These are phyloP conservation scores for Corythornis vintsioides DNA, from an alignment of 2,113 vertebrate genomes.

Conservation along the genomic window DNA sequence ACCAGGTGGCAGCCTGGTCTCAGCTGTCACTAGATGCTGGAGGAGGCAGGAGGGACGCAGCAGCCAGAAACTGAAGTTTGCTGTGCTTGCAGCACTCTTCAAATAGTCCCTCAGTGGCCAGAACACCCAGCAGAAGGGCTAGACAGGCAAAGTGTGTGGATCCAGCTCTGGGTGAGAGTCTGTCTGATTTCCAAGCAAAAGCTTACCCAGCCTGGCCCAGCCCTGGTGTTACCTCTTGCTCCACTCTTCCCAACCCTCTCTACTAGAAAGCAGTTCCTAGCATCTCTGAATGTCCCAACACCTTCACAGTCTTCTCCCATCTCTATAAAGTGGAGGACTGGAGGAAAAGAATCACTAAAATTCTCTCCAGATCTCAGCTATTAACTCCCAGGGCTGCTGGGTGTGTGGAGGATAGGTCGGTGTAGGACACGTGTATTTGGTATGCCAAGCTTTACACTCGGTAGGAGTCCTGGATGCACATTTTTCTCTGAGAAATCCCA, in stretches of 20 bases:
- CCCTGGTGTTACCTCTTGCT: neutral
- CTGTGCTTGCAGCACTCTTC: accelerated
- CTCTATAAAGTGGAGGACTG: neutral
- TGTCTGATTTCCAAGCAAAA: neutral
- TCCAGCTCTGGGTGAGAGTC: too few species aligned
- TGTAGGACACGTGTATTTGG: accelerated
- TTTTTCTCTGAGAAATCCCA: neutral
- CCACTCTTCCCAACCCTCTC: neutral
- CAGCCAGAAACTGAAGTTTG: neutral
- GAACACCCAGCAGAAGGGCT: neutral
- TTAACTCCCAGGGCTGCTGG: neutral
- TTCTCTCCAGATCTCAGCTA: neutral
- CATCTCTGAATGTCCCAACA: neutral
- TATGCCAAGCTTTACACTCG: neutral
- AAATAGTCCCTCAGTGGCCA: neutral
- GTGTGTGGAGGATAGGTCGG: neutral
- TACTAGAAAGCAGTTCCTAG: neutral
- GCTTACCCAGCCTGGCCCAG: neutral
- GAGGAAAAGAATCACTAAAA: neutral
- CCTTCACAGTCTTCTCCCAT: neutral
- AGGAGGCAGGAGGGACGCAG: neutral
- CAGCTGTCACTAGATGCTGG: neutral
- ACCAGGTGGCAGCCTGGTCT: constrained; percentile 42
- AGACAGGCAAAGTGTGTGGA: neutral
- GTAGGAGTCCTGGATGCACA: neutral